Evolutionary conservation across 2,888 invertebrate species (phyloP).

Genomic region (Amaurobius ferox): DNA sequence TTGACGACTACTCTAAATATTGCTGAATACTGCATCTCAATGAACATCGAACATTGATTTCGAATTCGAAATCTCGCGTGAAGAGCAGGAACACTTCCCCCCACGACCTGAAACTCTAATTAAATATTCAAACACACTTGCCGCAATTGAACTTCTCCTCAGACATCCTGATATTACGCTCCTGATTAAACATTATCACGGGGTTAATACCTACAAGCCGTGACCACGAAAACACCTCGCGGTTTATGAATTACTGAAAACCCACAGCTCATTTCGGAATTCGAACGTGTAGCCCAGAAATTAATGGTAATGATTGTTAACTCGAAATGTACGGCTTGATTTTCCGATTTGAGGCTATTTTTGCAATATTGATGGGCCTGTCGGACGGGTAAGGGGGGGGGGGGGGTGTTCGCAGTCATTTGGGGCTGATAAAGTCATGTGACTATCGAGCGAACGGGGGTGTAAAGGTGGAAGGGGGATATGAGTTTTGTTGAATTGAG

Average conservation of each 20-base stretch:
- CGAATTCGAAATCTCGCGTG: too few species aligned
- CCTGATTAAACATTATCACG: not conserved
- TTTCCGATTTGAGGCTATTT: constrained; percentile 15
- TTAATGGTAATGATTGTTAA: constrained; percentile 4
- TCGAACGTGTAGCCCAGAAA: too few species aligned
- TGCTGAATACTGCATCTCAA: too few species aligned
- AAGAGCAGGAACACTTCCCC: too few species aligned
- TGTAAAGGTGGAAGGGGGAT: not conserved
- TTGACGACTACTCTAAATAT: too few species aligned
- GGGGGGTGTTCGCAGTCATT: not conserved
- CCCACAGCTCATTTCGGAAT: too few species aligned
- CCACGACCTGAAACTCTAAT: not conserved
- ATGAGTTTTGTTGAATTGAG: not conserved
- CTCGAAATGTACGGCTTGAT: not conserved
- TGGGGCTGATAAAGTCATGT: not conserved
- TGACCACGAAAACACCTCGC: not conserved
- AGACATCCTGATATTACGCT: too few species aligned
- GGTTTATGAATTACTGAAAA: not conserved
- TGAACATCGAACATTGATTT: too few species aligned
- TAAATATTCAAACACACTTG: not conserved
- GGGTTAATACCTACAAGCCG: not conserved
- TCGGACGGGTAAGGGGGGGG: constrained; percentile 1
- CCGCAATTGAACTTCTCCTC: not conserved
- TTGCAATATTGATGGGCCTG: constrained; percentile 25
- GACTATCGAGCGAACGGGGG: not conserved